phyloP scores from a whole-genome alignment of 2,797 vertebrate genomes.

The Amniataba percoides region DNA sequence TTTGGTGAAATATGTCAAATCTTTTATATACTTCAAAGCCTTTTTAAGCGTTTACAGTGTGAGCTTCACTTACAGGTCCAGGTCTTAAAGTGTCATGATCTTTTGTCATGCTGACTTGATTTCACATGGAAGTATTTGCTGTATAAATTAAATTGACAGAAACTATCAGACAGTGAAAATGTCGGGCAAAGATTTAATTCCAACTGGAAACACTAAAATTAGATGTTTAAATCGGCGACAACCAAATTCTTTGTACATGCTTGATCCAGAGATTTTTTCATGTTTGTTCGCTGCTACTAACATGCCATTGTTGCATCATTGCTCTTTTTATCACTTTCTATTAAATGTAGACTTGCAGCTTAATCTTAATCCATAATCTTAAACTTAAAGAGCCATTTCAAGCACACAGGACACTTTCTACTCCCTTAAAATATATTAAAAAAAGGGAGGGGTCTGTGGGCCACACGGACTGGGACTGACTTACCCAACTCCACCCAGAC shows the following conservation, averaged over 20 bases:
- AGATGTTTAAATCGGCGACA: background rate
- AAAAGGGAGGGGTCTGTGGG: background rate
- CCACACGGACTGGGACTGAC: slow-evolving; percentile 29
- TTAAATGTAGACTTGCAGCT: background rate
- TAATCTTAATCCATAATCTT: background rate
- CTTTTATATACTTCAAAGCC: background rate
- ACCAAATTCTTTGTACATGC: background rate
- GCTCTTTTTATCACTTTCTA: background rate
- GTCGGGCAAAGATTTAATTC: background rate
- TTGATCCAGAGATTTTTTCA: background rate
- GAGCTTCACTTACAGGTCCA: background rate
- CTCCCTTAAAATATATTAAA: slow-evolving; percentile 7
- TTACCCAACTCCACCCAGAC: slow-evolving; percentile 23
- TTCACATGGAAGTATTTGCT: background rate
- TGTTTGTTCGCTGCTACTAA: background rate
- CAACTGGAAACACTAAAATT: no score
- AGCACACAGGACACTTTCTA: background rate
- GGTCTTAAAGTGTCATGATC: background rate
- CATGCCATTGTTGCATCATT: background rate
- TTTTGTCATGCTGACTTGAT: background rate
- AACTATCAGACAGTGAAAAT: background rate
- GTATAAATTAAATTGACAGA: background rate
- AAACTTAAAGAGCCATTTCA: background rate
- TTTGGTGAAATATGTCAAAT: background rate
- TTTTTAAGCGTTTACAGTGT: background rate